phyloP scores from a whole-genome alignment of 1,140 invertebrate species.

The Saxidomus purpurata region DNA sequence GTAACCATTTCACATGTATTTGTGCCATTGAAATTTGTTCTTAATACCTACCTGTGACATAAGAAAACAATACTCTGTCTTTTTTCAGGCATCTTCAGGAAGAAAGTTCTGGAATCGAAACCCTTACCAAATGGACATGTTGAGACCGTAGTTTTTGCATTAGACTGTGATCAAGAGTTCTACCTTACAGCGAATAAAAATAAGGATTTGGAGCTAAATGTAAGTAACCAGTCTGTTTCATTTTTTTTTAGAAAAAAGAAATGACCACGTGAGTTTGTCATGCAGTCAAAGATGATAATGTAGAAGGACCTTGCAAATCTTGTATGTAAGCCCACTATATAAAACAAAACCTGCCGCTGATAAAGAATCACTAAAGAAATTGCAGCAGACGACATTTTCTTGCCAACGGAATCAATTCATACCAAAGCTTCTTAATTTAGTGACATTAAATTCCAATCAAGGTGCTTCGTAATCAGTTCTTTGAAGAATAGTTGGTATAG shows the following conservation, averaged over 20 bases:
- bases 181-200: slow-evolving; percentile 48
- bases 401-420: not conserved
- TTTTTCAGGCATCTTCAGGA: slow-evolving; percentile 63
- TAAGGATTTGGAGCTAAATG: slow-evolving; percentile 58
- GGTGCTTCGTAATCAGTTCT: not conserved
- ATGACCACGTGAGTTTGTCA: no score
- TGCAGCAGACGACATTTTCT: not conserved
- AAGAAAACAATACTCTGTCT: no score
- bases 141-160: slow-evolving; percentile 49
- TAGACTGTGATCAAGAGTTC: slow-evolving; percentile 65
- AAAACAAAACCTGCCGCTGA: no score
- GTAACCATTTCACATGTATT: no score
- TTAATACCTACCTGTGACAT: no score
- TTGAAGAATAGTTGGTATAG: not conserved
- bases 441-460: slow-evolving; percentile 24
- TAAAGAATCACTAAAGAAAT: no score
- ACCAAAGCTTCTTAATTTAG: not conserved
- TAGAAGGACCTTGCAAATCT: no score
- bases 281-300: no score
- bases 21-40: no score
- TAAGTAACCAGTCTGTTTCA: slow-evolving; percentile 36
- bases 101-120: slow-evolving; percentile 43
- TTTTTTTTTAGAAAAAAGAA: no score
- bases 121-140: slow-evolving; percentile 30
- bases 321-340: no score